A percentile compares a stretch with the other conserved stretches of the same genome.
These are phyloP conservation scores for Nymphalis c-album DNA, from an alignment of 2,888 invertebrate genomes.

Conservation along the genomic window DNA sequence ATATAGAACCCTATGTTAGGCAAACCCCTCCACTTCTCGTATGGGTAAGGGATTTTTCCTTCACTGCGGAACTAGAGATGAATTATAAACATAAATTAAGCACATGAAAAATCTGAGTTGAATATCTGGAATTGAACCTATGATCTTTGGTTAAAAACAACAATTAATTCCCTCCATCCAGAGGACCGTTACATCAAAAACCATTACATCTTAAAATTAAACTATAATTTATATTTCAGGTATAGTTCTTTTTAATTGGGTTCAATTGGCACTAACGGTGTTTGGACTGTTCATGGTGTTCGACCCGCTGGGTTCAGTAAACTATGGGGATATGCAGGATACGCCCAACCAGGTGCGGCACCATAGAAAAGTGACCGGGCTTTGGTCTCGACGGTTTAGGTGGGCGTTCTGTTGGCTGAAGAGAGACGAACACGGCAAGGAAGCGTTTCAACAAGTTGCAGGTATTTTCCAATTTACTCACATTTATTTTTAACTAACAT, in stretches of 20 bases:
- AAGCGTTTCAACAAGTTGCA: slow-evolving; percentile 90
- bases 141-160: too few relatives aligned
- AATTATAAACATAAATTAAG: too few relatives aligned
- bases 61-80: too few relatives aligned
- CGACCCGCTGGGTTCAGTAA: slow-evolving; percentile 88
- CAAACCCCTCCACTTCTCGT: too few relatives aligned
- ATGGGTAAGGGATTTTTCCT: too few relatives aligned
- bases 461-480: slow-evolving; percentile 59
- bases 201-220: neutral
- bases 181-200: neutral
- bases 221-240: slow-evolving; percentile 66
- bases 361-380: slow-evolving; percentile 85
- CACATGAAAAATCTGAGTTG: too few relatives aligned
- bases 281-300: slow-evolving; percentile 90
- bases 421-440: slow-evolving; percentile 87
- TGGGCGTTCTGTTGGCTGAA: slow-evolving; percentile 89
- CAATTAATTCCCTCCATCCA: too few relatives aligned
- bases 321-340: slow-evolving; percentile 83
- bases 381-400: slow-evolving; percentile 88
- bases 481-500: too few relatives aligned
- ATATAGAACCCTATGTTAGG: too few relatives aligned
- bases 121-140: too few relatives aligned
- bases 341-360: slow-evolving; percentile 84
- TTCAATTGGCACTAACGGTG: slow-evolving; percentile 86
- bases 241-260: slow-evolving; percentile 91